Evolutionary conservation across 2,113 vertebrate species (phyloP).

Genomic region (Rhinopithecus roxellana): DNA sequence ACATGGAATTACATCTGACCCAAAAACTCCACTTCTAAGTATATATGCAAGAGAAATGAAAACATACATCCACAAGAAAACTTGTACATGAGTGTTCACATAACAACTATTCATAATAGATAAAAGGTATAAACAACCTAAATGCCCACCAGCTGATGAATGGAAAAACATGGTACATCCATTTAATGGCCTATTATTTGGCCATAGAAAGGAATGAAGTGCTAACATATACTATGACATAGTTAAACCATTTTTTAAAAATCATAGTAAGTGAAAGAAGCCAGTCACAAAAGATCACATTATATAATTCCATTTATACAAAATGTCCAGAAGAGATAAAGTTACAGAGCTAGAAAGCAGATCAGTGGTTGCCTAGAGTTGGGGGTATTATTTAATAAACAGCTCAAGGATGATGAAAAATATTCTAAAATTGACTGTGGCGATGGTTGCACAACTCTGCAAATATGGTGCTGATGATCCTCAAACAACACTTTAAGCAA

Average conservation of each 20-base stretch:
- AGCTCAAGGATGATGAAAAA: neutral
- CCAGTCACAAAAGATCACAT: neutral
- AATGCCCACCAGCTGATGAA: neutral
- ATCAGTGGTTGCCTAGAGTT: neutral
- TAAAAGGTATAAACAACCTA: neutral
- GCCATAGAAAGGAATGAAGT: neutral
- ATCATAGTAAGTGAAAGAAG: neutral
- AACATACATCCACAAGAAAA: neutral
- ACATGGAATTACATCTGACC: neutral
- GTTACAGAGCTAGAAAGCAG: neutral
- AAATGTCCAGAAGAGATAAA: constrained; percentile 14
- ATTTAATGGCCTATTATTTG: neutral
- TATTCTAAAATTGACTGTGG: neutral
- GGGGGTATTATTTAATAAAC: neutral
- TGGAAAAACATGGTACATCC: neutral
- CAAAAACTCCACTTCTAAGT: neutral
- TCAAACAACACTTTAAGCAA: neutral
- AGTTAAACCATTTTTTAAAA: neutral
- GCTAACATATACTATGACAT: neutral
- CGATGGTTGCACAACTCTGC: neutral
- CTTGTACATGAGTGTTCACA: neutral
- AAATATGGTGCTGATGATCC: neutral
- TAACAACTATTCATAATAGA: neutral
- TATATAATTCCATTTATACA: neutral
- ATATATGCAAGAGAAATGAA: neutral